Evolutionary conservation across 1,140 invertebrate species (phyloP), one percentile per base, ranked within the genome.

Genomic region (Linepithema humile): DNA sequence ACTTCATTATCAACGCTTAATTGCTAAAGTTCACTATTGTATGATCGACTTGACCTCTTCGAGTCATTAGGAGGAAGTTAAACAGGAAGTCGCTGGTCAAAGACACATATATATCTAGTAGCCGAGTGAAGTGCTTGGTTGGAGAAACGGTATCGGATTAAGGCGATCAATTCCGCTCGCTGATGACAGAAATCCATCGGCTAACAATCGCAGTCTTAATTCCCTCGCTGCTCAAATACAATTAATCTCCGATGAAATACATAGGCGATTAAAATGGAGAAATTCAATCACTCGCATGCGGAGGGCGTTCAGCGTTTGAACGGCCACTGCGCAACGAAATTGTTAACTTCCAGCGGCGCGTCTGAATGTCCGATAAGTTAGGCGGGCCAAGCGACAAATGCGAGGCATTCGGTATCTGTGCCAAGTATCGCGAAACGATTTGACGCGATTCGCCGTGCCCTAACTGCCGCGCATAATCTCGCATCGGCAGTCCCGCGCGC

Each of bases 381-480:
- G 29, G 3, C 23, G 17, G 40, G 29, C 9, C 40, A 23, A 69
- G 29, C 10, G 62, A 29, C 9, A 17, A 69, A 67, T 38, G 32
- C 45, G 17, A 78, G 35, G 17, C 23, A 78, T 70, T 70, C 23
- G 23, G 23, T 12, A 40, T 80, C 20, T 48, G 3, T 69, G 75
- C 55, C 64, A 70, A 55, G 45, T 62, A 55, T 69, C 60, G 53
- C 10, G 32, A n/a, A 6, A 43, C 48, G 23, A 80, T 80, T 78
- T 69, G 69, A 69, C n/a, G 2, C 20, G 48, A 53, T 78, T 2
- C 17, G 20, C 7, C 12, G 35, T 23, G 10, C 26, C 10, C 64
- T 38, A 43, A 57, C 17, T 69, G n/a, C n/a, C 32, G 29, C 32
- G 17, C 20, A 35, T 78, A 78, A 78, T 78, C 12, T 12, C 17